Conservation (phyloP, 2,888 invertebrate species). For the Vandiemenella viatica region DNA sequence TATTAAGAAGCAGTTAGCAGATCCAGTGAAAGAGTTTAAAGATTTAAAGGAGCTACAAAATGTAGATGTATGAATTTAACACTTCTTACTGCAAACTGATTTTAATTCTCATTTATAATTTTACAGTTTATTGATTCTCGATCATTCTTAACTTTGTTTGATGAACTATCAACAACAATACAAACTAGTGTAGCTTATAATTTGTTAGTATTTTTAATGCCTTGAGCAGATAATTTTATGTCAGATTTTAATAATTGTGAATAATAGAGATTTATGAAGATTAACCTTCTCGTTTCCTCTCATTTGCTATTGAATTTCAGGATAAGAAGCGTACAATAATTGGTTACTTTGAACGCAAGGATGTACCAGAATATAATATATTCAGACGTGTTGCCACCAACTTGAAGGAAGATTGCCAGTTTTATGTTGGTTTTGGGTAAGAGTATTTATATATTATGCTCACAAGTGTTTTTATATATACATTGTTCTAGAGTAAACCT, state of each 20-base stretch:
- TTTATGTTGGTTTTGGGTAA: slow-evolving; percentile 77
- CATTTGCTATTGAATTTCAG: slow-evolving; percentile 30
- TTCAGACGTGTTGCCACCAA: slow-evolving; percentile 71
- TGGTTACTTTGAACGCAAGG: slow-evolving; percentile 73
- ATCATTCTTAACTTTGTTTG: slow-evolving; percentile 1
- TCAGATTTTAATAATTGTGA: no score
- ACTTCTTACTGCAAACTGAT: neutral
- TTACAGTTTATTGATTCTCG: neutral
- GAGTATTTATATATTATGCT: slow-evolving; percentile 8
- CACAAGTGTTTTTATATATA: neutral
- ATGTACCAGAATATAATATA: slow-evolving; percentile 64
- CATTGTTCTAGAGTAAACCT: no score
- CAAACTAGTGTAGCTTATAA: no score
- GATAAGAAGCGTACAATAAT: slow-evolving; percentile 59
- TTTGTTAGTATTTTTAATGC: no score
- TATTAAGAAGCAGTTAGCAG: slow-evolving; percentile 74
- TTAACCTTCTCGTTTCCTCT: no score
- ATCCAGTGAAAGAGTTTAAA: slow-evolving; percentile 66
- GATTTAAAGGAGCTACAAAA: slow-evolving; percentile 54
- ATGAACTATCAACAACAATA: no score
- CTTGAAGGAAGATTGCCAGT: slow-evolving; percentile 89
- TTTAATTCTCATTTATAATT: neutral
- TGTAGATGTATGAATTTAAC: slow-evolving; percentile 39
- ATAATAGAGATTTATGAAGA: no score
- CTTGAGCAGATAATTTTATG: no score